phyloP scores from a whole-genome alignment of 2,888 invertebrate genomes.

The Synanthedon vespiformis region DNA sequence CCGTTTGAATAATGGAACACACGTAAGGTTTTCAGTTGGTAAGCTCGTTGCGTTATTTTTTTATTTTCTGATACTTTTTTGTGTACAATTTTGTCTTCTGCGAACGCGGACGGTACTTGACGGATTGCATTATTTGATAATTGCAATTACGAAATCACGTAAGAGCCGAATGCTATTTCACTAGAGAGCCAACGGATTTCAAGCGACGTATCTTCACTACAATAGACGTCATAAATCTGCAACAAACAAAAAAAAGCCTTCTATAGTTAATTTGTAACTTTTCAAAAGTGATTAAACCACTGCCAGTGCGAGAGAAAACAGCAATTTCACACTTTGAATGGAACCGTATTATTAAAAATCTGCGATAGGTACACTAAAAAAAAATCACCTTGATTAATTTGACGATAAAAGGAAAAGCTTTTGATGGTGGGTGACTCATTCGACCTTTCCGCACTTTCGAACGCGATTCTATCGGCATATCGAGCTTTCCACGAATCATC shows the following conservation, averaged over 20 bases:
- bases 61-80: slow-evolving; percentile 38
- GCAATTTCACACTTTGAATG: no score
- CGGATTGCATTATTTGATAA: slow-evolving; percentile 36
- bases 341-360: no score
- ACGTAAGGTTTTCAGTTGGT: slow-evolving; percentile 24
- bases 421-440: no score
- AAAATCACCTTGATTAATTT: neutral
- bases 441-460: no score
- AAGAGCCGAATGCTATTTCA: slow-evolving; percentile 7
- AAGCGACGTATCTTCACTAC: slow-evolving; percentile 20
- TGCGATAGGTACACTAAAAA: neutral
- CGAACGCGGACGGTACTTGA: slow-evolving; percentile 39
- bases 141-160: slow-evolving; percentile 18
- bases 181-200: slow-evolving; percentile 7
- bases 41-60: slow-evolving; percentile 54
- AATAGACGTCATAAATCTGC: slow-evolving; percentile 40
- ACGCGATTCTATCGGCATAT: no score
- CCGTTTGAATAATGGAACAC: slow-evolving; percentile 30
- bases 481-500: neutral
- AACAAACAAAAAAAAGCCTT: slow-evolving; percentile 20
- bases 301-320: no score
- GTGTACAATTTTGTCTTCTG: slow-evolving; percentile 22
- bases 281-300: no score
- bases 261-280: no score
- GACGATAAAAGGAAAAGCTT: no score